These are phyloP conservation scores for Scaptomyza pallida DNA, from an alignment of 1,140 invertebrate species.

Conservation along the genomic window DNA sequence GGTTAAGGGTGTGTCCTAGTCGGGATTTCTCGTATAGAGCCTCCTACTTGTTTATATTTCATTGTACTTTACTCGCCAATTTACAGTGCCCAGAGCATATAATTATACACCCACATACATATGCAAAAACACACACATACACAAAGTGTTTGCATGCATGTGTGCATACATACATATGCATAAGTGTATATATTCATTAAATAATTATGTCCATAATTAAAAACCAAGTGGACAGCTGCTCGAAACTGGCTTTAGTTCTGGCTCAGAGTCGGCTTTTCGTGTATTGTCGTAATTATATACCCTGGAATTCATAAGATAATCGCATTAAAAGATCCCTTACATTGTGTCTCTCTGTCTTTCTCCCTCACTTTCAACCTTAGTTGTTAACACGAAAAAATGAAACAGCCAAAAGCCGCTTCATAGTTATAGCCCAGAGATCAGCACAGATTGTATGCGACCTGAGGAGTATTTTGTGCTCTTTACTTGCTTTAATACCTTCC, in stretches of 20 bases:
- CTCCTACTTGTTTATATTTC: neutral
- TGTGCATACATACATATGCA: constrained; percentile 5
- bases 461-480: no score
- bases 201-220: constrained; percentile 78
- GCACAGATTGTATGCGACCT: no score
- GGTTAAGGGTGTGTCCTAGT: no score
- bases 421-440: no score
- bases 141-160: no score
- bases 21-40: no score
- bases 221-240: constrained; percentile 54
- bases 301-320: constrained; percentile 35
- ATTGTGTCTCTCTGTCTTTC: neutral
- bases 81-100: constrained; percentile 52
- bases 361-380: neutral
- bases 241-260: constrained; percentile 14
- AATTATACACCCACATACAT: constrained; percentile 58
- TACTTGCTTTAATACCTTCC: no score
- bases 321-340: constrained; percentile 25
- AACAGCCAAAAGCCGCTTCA: no score
- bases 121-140: no score
- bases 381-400: constrained; percentile 8
- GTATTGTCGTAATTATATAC: constrained; percentile 45
- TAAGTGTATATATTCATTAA: constrained; percentile 59
- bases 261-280: constrained; percentile 1
- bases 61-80: constrained; percentile 38